These are phyloP conservation scores for Formica aserva DNA, from an alignment of 2,888 invertebrate species.

Conservation along the genomic window DNA sequence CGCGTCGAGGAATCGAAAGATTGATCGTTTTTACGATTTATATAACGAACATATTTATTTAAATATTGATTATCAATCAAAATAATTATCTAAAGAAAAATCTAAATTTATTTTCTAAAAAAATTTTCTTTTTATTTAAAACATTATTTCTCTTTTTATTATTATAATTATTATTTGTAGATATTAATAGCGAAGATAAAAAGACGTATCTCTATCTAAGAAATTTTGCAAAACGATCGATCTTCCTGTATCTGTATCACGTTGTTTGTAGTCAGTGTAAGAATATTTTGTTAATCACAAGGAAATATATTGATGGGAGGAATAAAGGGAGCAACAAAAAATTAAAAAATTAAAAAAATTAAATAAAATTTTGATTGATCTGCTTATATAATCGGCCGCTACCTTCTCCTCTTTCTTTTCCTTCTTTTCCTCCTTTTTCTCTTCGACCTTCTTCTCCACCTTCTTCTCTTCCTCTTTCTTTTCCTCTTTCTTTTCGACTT, in stretches of 20 bases:
- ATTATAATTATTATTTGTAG: background rate
- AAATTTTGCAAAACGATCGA: slow-evolving; percentile 29
- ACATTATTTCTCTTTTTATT: background rate
- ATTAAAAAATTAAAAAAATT: background rate
- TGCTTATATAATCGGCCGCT: slow-evolving; percentile 13
- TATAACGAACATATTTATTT: background rate
- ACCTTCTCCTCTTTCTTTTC: slow-evolving; percentile 81
- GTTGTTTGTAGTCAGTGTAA: slow-evolving; percentile 17
- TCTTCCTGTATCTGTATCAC: slow-evolving; percentile 25
- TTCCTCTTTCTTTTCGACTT: slow-evolving; percentile 82
- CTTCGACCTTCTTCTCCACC: slow-evolving; percentile 78
- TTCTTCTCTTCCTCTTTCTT: slow-evolving; percentile 81
- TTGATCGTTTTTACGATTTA: slow-evolving; percentile 22
- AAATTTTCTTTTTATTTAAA: background rate
- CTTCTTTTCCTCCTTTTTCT: slow-evolving; percentile 80
- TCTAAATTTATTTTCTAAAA: background rate
- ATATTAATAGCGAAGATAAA: background rate
- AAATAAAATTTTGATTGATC: slow-evolving; percentile 21
- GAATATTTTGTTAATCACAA: slow-evolving; percentile 44
- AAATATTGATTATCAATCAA: background rate
- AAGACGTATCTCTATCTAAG: background rate
- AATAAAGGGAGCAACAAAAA: background rate
- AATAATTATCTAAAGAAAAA: background rate
- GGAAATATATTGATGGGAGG: background rate
- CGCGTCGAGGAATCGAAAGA: slow-evolving; percentile 27